Evolutionary conservation across 1,140 invertebrate species (phyloP), one percentile per base, ranked within the genome.

Genomic region (Hylyphantes graminicola): DNA sequence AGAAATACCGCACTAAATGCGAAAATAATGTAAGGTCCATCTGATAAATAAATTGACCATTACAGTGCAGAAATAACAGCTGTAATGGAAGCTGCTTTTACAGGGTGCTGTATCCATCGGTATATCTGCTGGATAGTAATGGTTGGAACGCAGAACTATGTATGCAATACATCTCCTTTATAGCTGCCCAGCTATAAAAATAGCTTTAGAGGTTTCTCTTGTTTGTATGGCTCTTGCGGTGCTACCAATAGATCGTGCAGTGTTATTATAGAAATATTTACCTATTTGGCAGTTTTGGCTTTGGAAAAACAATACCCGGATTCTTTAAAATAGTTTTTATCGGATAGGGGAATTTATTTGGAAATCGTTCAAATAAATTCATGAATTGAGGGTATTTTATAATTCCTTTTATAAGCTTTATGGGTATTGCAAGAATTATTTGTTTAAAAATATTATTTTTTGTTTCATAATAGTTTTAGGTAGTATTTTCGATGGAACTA

Each of bases 41-140:
- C 72, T 21, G 72, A 74, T 74, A 74, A 74, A 74, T 74, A 74
- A 74, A 74, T 74, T 74, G 72, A 74, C 72, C 72, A 74, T 74
- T 74, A 74, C 72, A 53, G 72, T 57, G 72, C 54, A 74, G 15
- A 55, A 50, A 74, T 74, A 74, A 59, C 72, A 74, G 51, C 55
- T 57, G 54, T 74, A 74, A 74, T 74, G 72, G 72, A 74, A n/a
- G 72, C 72, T 59, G n/a, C 72, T 74, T 35, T 35, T 55, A 74
- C 53, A 35, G 53, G 19, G 55, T 55, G 72, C 57, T 50, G 51
- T 53, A 74, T 59, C 35, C 72, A 59, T 74, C 57, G 72, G 72
- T 74, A 15, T 74, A 74, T 74, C 51, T 74, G 72, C 53, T 57
- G 57, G 72, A 13, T 57, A 57, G 72, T 74, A 74, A 74, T 74